Base-by-base conservation (phyloP, 2,888 invertebrate species). In the Didymodactylos carnosus region DNA sequence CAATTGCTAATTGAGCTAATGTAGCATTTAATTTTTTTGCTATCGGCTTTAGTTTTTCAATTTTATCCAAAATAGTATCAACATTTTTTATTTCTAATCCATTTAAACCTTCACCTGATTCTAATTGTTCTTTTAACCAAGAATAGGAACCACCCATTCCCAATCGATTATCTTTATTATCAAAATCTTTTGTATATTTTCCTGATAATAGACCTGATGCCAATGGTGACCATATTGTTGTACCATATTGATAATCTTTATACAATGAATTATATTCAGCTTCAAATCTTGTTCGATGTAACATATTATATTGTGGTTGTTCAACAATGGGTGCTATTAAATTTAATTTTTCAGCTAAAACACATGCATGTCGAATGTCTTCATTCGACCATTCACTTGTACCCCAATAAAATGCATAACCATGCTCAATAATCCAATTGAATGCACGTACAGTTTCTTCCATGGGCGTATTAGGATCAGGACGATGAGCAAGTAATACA, bases 161-260 rank as follows among this genome's bases (percentile, higher is more conserved):
- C n/a, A 62, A 35, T 19, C 62, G 62, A 35, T 35, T 62, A 35
- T 62, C 35, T 11, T n/a, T 35, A 19, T 35, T 35, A n/a, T 62
- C 35, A 8, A 62, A 35, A 7, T 27, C 88, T 11, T 90, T 89
- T 76, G 92, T 90, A 75, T 86, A 86, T 82, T 91, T 91, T 72
- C 90, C 88, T 72, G 89, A 89, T n/a, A 90, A 87, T 78, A 94
- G 88, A 43, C 93, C 93, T 84, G 94, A 92, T 4, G 94, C 92
- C 62, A 94, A 87, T 7, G 94, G 93, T 1, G 94, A 94, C 94
- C 94, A 94, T 14, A 90, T 91, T 90, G 94, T 93, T 79, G 92
- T 87, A 76, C 94, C 94, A 83, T 62, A 62, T 19, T 7, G 2
- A 1, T 35, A 35, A 8, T 29, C 35, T 35, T 62, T 62, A 35